A percentile compares a stretch with the other conserved stretches of the same genome.
phyloP scores from a whole-genome alignment of 2,797 vertebrate species.

The Chelon auratus region DNA sequence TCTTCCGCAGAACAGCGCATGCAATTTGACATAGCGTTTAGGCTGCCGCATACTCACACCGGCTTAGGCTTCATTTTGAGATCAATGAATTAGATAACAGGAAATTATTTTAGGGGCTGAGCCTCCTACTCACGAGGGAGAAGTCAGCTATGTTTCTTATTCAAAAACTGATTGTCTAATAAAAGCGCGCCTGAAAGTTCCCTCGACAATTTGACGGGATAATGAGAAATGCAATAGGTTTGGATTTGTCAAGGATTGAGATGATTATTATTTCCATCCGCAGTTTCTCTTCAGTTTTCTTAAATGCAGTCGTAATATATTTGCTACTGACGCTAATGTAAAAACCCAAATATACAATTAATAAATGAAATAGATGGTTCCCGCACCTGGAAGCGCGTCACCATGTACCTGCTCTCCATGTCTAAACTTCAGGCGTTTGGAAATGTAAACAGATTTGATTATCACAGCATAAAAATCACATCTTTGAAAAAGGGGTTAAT shows the following conservation, averaged over 20 bases:
- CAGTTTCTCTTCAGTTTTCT: slow-evolving; percentile 19
- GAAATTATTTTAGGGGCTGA: slow-evolving; percentile 78
- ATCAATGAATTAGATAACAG: slow-evolving; percentile 77
- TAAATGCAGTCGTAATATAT: slow-evolving; percentile 6
- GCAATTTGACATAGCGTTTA: slow-evolving; percentile 57
- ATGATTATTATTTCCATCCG: slow-evolving; percentile 55
- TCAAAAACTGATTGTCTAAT: slow-evolving; percentile 74
- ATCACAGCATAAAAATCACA: not conserved
- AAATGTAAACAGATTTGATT: slow-evolving; percentile 8
- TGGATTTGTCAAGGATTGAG: slow-evolving; percentile 66
- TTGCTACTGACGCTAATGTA: not conserved
- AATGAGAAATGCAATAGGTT: slow-evolving; percentile 77
- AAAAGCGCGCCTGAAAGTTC: slow-evolving; percentile 70
- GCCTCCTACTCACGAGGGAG: slow-evolving; percentile 67
- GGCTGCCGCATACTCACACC: slow-evolving; percentile 43
- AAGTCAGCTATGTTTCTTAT: slow-evolving; percentile 71
- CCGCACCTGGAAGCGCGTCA: not conserved
- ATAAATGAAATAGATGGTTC: slow-evolving; percentile 6
- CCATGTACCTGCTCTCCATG: not conserved
- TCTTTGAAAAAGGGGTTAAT: not conserved
- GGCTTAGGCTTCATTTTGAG: slow-evolving; percentile 71
- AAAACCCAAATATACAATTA: not conserved
- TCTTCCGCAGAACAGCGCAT: slow-evolving; percentile 57
- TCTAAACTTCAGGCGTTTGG: slow-evolving; percentile 31
- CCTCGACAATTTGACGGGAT: slow-evolving; percentile 74